Evolutionary conservation across 2,888 invertebrate species (phyloP), one percentile per base, ranked within the genome.

Genomic region (Chaetogeoica ovagalla): DNA sequence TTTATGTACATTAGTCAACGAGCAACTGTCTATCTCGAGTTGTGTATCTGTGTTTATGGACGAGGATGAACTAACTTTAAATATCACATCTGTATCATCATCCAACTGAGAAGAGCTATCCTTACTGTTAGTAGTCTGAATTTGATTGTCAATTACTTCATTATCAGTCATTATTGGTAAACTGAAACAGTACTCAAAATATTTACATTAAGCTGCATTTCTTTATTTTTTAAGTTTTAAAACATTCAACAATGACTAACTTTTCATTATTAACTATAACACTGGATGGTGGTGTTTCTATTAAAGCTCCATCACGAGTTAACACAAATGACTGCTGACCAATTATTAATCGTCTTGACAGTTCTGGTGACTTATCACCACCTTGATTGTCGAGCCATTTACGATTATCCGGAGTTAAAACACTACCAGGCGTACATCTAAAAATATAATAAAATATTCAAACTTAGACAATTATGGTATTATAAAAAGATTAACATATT

Each of bases 371-470:
- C 62, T 84, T 84, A 79, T 84, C 83, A 23, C 85, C 86, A 73
- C 86, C 86, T 82, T 86, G 86, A 73, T 84, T 85, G 79, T 86
- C 85, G 59, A 86, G 83, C 83, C 86, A 86, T 60, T 84, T 84
- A 37, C 86, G 83, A 82, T 87, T 87, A 82, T 86, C 86, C 6
- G 87, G 86, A 39, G 85, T 85, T 66, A 86, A 83, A 52, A 87
- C 86, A 66, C 85, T 86, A 23, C 82, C 82, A 37, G 83, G 83
- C 21, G 82, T 82, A 76, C 82, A 83, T 57, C 83, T 83, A 60
- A 48, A 82, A 74, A 82, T 17, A 73, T 63, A 72, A 60, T 19
- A 62, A 73, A 23, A 62, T 19, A 73, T 74, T 63, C 30, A 69
- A 70, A 68, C 60, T 71, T 43, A 70, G 39, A n/a, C 70, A 72